phyloP scores from a whole-genome alignment of 2,888 invertebrate species.

The Lepeophtheirus nordmannii region DNA sequence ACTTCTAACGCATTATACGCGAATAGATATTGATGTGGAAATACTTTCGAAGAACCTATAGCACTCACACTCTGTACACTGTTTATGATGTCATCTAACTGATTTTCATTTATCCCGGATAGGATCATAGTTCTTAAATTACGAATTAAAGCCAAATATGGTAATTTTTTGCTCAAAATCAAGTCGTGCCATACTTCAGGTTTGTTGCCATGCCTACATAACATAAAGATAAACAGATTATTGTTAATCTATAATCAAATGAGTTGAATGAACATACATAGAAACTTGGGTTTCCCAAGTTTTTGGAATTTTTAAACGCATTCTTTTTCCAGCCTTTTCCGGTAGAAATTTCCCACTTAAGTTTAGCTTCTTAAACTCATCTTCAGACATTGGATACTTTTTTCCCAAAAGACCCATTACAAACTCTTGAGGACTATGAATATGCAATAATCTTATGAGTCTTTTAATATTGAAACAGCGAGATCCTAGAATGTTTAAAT shows the following conservation, averaged over 20 bases:
- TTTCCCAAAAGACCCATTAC: conserved; percentile 38
- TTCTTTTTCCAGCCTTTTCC: conserved; percentile 35
- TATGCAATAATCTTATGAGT: conserved; percentile 37
- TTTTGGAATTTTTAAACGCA: conserved; percentile 38
- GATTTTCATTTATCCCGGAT: conserved; percentile 35
- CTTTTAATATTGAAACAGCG: conserved; percentile 35
- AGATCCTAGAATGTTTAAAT: not conserved
- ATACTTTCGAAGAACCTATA: conserved; percentile 19
- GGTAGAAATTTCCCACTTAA: conserved; percentile 36
- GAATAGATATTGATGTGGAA: conserved; percentile 14
- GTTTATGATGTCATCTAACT: conserved; percentile 34
- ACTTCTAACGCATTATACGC: not conserved
- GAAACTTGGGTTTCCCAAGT: conserved; percentile 37
- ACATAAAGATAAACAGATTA: conserved; percentile 29
- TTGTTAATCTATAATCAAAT: conserved; percentile 28
- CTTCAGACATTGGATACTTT: conserved; percentile 35
- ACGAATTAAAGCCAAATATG: conserved; percentile 40
- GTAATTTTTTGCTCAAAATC: conserved; percentile 37
- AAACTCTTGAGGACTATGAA: conserved; percentile 35
- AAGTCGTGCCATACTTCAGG: conserved; percentile 36
- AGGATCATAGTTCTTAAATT: conserved; percentile 38
- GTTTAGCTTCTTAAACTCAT: conserved; percentile 33
- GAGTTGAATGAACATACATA: not conserved
- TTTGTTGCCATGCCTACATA: conserved; percentile 36
- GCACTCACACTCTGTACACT: conserved; percentile 34